Evolutionary conservation across 2,888 invertebrate genomes (phyloP), one percentile per base, ranked within the genome.

Genomic region (Hemaris fuciformis): DNA sequence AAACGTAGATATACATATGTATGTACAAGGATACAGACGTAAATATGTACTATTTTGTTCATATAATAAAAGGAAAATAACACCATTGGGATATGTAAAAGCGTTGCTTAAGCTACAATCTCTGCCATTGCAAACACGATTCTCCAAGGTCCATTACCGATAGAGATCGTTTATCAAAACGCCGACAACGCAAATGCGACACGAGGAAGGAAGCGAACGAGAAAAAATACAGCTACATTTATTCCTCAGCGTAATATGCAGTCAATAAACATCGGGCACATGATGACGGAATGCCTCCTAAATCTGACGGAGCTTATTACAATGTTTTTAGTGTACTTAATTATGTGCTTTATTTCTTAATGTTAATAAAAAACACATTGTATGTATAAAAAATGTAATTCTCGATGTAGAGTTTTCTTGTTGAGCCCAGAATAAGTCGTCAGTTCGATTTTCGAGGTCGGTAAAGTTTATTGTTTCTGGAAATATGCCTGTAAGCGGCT

Each of bases 171-270:
- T 78, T 72, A 75, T 79, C 72, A 74, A 66, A 61, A 46, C 46
- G 67, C 64, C 67, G 64, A 62, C 63, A 69, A 70, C 67, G 69
- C 71, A 72, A 78, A 79, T 73, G 69, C 70, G 72, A 74, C 73
- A 74, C 61, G 62, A 62, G 64, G 64, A 70, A 74, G 66, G 63
- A 63, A 69, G 65, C 62, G 63, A 64, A 65, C 60, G 66, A 23
- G 63, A 64, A 75, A 72, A 70, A 66, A 38, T 38, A 71, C 68
- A 67, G 67, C 69, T 66, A 75, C 68, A 74, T 73, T 70, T 76
- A 72, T 72, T 74, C 70, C 67, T 61, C 60, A 42, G 66, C 68
- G 64, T 57, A 67, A 71, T 71, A 70, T 68, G 64, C 67, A 65
- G 71, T 70, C 71, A 65, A 70, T 69, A 66, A 66, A 72, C 66